Evolutionary conservation across 2,113 vertebrate species (phyloP).

Genomic region (Psittacara wagleri): DNA sequence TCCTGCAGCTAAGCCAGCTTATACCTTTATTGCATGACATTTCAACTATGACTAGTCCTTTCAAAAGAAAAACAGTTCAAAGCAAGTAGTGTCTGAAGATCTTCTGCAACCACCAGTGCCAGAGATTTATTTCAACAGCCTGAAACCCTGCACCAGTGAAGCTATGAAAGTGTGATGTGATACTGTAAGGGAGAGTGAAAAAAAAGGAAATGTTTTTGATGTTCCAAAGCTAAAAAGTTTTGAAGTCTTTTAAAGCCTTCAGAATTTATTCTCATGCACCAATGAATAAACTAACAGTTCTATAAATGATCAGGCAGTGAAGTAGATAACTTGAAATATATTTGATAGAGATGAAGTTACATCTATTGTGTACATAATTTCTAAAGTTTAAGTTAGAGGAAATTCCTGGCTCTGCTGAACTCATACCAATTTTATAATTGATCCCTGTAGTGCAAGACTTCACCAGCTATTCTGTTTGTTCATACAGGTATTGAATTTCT

Average conservation of each 20-base stretch:
- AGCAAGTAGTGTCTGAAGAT: not conserved
- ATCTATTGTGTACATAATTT: not conserved
- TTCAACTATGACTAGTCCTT: not conserved
- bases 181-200: not conserved
- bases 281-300: not conserved
- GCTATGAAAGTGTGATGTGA: not conserved
- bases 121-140: not conserved
- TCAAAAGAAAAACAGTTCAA: not conserved
- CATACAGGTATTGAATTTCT: not conserved
- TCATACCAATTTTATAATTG: not conserved
- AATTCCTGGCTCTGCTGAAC: not conserved
- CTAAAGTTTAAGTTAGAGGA: not conserved
- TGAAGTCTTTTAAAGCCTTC: not conserved
- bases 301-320: not conserved
- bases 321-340: not conserved
- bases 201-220: not conserved
- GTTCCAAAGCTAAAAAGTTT: not conserved
- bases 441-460: not conserved
- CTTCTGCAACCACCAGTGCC: not conserved
- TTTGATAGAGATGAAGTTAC: not conserved
- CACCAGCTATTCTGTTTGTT: not conserved
- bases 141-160: not conserved
- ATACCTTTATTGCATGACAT: not conserved
- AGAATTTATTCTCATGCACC: not conserved
- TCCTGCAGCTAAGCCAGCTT: not conserved